Evolutionary conservation across 1,140 invertebrate species (phyloP).

Genomic region (Achatina immaculata): DNA sequence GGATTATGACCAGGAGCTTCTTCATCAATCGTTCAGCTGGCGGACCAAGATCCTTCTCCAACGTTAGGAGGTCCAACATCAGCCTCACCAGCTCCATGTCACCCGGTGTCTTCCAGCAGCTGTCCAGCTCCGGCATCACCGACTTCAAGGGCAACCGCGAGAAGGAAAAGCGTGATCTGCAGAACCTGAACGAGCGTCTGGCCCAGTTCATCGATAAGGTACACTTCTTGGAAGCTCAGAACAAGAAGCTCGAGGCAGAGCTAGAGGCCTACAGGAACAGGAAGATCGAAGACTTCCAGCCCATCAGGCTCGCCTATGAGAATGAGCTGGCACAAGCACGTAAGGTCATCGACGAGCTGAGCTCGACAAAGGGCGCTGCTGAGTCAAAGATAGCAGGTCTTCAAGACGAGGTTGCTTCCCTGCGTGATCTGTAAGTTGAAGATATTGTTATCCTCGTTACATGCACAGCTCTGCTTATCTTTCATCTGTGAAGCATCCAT

Average conservation of each 20-base stretch:
- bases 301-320: slow-evolving; percentile 55
- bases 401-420: slow-evolving; percentile 51
- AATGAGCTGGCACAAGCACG: slow-evolving; percentile 53
- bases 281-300: slow-evolving; percentile 43
- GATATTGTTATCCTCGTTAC: no score
- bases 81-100: not conserved
- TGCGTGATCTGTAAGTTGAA: slow-evolving; percentile 51
- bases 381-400: slow-evolving; percentile 51
- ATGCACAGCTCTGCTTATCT: no score
- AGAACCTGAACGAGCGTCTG: slow-evolving; percentile 73
- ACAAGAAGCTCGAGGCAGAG: slow-evolving; percentile 72
- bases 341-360: slow-evolving; percentile 54
- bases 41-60: not conserved
- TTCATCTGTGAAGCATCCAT: no score
- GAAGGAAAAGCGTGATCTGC: slow-evolving; percentile 74
- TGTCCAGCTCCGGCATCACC: slow-evolving; percentile 66
- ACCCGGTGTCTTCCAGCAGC: slow-evolving; percentile 56
- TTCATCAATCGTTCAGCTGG: slow-evolving; percentile 31
- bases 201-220: slow-evolving; percentile 75
- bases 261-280: slow-evolving; percentile 64
- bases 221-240: slow-evolving; percentile 74
- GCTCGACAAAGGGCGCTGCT: slow-evolving; percentile 48
- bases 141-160: slow-evolving; percentile 70
- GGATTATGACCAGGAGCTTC: not conserved
- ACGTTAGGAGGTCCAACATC: not conserved